A percentile compares a stretch with the other conserved stretches of the same genome.
Conservation (phyloP, 2,113 vertebrate genomes). For the Quiscalus mexicanus region DNA sequence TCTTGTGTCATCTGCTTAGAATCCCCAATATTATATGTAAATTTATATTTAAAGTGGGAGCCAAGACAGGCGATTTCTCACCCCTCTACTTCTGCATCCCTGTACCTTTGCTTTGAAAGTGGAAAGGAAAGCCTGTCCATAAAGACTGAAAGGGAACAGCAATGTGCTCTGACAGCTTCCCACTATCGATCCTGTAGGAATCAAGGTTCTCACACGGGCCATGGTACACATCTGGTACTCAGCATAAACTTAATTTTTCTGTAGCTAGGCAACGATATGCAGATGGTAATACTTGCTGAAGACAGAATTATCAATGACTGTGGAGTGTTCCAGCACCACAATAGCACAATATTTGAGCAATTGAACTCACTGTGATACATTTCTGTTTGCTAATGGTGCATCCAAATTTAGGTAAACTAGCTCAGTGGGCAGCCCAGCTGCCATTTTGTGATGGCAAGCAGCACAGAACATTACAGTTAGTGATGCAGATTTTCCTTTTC, state of each 20-base stretch:
- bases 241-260: not conserved
- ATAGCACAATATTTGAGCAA: not conserved
- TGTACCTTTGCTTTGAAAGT: not conserved
- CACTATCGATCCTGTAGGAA: not conserved
- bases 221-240: not conserved
- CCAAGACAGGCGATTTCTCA: accelerated
- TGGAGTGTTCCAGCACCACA: not conserved
- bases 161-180: not conserved
- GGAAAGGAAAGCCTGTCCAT: not conserved
- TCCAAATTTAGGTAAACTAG: not conserved
- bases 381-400: not conserved
- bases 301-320: not conserved
- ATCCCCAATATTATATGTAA: not conserved
- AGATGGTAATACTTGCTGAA: not conserved
- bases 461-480: not conserved
- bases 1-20: not conserved
- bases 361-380: not conserved
- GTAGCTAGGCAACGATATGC: not conserved
- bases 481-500: not conserved
- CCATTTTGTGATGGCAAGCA: not conserved
- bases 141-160: not conserved
- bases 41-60: not conserved
- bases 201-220: not conserved
- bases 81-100: not conserved
- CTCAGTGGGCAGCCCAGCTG: not conserved